Percentiles rank a stretch among this genome's conserved stretches.
phyloP scores from a whole-genome alignment of 2,888 invertebrate species.

The Drosophila stalkeri region DNA sequence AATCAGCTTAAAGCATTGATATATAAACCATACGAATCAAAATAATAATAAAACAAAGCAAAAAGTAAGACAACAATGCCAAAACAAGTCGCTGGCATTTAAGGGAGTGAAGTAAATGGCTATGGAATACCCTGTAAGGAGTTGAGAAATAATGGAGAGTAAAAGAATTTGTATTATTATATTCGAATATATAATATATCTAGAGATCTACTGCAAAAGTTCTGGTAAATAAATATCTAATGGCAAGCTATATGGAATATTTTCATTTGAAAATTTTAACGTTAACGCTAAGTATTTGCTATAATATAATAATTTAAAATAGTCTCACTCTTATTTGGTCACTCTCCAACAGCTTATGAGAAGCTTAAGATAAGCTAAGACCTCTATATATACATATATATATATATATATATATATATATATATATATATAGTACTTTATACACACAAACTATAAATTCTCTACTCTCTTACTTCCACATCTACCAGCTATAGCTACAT shows the following conservation, averaged over 20 bases:
- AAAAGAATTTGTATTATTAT: no score
- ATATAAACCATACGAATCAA: conserved; percentile 44
- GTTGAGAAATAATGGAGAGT: background rate
- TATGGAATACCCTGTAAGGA: conserved; percentile 10
- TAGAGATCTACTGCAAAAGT: background rate
- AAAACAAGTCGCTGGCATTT: conserved; percentile 7
- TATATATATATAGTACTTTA: background rate
- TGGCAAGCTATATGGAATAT: background rate
- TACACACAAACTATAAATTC: background rate
- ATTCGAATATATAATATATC: no score
- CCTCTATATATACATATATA: background rate
- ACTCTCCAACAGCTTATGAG: no score
- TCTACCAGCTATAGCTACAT: background rate
- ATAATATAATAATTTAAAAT: background rate
- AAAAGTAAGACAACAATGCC: conserved; percentile 17
- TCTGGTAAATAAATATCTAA: background rate
- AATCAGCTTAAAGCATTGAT: conserved; percentile 32
- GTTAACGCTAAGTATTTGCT: background rate
- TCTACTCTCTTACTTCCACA: no score
- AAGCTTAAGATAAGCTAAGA: background rate
- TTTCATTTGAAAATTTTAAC: background rate
- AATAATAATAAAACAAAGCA: conserved; percentile 38
- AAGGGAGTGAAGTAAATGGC: background rate
- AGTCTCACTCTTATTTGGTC: background rate
- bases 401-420: no score